These are phyloP conservation scores for Ispidina lecontei DNA, from an alignment of 2,797 vertebrate species.

Conservation along the genomic window DNA sequence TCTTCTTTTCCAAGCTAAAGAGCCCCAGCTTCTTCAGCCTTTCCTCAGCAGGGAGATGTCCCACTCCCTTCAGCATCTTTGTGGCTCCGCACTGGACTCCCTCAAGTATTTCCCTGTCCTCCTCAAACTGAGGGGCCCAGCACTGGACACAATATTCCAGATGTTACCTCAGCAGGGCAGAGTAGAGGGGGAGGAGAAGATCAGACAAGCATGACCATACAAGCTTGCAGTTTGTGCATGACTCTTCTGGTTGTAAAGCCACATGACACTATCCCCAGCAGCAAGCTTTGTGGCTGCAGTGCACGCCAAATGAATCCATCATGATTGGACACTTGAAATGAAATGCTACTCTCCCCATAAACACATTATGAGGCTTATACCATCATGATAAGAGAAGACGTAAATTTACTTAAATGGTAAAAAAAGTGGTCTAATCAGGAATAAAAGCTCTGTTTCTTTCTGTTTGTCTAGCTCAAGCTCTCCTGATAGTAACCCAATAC, in stretches of 20 bases:
- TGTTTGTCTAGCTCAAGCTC: background rate
- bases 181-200: no score
- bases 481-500: background rate
- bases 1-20: no score
- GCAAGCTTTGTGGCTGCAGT: slow-evolving; percentile 1
- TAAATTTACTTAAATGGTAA: slow-evolving; percentile 27
- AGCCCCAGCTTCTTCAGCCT: no score
- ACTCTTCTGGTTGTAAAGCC: background rate
- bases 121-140: no score
- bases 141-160: no score
- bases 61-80: no score
- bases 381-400: slow-evolving; percentile 6
- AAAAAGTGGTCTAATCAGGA: slow-evolving; percentile 26
- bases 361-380: slow-evolving; percentile 17
- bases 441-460: slow-evolving; percentile 32
- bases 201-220: background rate
- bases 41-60: no score
- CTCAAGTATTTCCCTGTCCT: no score
- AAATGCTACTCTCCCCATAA: slow-evolving; percentile 39
- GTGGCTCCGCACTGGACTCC: no score
- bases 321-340: slow-evolving; percentile 16
- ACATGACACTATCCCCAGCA: background rate
- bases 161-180: no score
- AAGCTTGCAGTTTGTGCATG: background rate
- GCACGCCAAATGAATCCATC: slow-evolving; percentile 21